Percentiles rank a stretch among this genome's conserved stretches.
Conservation (phyloP, 2,113 vertebrate species). For the Montifringilla adamsi region DNA sequence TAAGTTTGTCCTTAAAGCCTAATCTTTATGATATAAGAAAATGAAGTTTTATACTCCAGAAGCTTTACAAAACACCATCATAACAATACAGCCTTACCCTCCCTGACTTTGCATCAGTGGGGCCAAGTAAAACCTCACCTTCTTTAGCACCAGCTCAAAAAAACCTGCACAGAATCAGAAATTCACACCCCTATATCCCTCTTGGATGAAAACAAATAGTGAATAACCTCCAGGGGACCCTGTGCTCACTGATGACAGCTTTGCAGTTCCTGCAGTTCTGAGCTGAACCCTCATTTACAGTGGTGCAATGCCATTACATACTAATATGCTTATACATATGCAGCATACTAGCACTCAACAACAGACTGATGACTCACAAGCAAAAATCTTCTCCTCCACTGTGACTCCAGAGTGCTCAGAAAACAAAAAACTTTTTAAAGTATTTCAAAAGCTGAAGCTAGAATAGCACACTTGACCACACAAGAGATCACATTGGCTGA, state of each 20-base stretch:
- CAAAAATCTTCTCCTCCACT: not conserved
- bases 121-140: not conserved
- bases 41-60: not conserved
- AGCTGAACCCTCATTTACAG: not conserved
- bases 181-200: not conserved
- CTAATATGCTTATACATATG: not conserved
- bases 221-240: not conserved
- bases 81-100: not conserved
- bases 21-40: not conserved
- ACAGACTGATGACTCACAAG: not conserved
- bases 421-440: not conserved
- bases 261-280: not conserved
- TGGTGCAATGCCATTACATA: not conserved
- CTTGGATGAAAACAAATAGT: not conserved
- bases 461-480: not conserved
- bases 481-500: not conserved
- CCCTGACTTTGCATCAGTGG: not conserved
- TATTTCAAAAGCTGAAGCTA: not conserved
- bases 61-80: not conserved
- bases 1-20: not conserved
- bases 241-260: not conserved
- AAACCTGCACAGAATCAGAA: not conserved
- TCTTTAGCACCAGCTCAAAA: not conserved
- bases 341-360: not conserved
- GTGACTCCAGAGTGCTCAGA: not conserved